These are phyloP conservation scores for Caenorhabditis virilis DNA, from an alignment of 2,888 invertebrate genomes.

Conservation along the genomic window DNA sequence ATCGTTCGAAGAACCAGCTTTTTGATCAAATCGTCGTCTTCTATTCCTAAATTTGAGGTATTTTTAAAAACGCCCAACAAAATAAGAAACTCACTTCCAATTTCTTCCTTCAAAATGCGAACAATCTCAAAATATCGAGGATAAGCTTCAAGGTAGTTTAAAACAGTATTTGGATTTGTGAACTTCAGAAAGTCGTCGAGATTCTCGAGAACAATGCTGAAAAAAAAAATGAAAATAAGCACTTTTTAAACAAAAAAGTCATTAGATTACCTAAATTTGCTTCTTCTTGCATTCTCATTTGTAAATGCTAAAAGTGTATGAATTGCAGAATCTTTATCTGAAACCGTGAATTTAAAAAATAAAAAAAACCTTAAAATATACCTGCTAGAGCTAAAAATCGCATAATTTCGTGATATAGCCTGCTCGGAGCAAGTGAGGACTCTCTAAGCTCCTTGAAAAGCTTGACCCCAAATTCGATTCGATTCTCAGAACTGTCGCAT, in stretches of 20 bases:
- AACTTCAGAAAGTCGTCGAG: constrained; percentile 18
- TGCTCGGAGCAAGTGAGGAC: neutral
- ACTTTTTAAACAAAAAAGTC: neutral
- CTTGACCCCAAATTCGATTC: neutral
- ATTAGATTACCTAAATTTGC: constrained; percentile 20
- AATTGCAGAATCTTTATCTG: neutral
- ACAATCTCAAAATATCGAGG: constrained; percentile 11
- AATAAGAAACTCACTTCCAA: constrained; percentile 6
- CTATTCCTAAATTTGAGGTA: neutral
- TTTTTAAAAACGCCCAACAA: neutral
- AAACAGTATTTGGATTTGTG: constrained; percentile 8
- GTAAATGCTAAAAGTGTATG: constrained; percentile 13
- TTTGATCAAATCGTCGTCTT: constrained; percentile 5
- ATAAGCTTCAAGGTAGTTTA: constrained; percentile 12
- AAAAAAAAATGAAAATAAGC: neutral
- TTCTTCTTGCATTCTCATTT: constrained; percentile 2
- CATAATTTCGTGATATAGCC: constrained; percentile 3
- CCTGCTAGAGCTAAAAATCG: neutral
- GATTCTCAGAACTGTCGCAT: neutral
- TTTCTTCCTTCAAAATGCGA: constrained; percentile 3
- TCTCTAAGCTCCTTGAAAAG: neutral
- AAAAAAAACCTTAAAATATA: neutral
- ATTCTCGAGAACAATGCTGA: constrained; percentile 22
- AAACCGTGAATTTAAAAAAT: neutral
- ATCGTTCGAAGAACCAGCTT: constrained; percentile 30